A percentile compares a stretch with the other conserved stretches of the same genome.
Evolutionary conservation across 2,113 vertebrate species (phyloP).

Genomic region (Ginglymostoma cirratum): DNA sequence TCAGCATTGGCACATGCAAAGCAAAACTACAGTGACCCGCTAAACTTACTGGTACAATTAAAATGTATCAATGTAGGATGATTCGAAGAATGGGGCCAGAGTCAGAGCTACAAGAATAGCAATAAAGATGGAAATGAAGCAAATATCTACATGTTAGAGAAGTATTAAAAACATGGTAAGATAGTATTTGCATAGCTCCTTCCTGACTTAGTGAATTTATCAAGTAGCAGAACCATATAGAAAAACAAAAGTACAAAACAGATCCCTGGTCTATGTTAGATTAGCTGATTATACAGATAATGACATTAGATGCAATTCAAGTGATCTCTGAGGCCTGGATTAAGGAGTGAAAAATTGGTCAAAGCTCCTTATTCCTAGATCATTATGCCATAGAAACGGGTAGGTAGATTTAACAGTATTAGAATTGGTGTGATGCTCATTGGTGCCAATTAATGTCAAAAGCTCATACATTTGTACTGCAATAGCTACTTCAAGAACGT

Average conservation of each 20-base stretch:
- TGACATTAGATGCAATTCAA: background rate
- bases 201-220: background rate
- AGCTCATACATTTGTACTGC: background rate
- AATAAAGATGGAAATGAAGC: constrained; percentile 42
- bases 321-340: background rate
- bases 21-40: constrained; percentile 42
- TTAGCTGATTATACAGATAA: background rate
- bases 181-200: background rate
- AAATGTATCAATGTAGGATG: constrained; percentile 61
- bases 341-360: background rate
- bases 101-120: constrained; percentile 53
- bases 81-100: constrained; percentile 61
- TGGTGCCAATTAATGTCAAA: background rate
- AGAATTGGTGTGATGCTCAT: background rate
- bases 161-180: background rate
- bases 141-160: constrained; percentile 27
- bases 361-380: background rate
- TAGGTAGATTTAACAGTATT: background rate
- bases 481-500: background rate
- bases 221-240: background rate
- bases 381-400: too few species aligned
- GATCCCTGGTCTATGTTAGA: background rate
- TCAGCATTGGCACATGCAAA: constrained; percentile 42
- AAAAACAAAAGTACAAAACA: background rate
- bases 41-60: constrained; percentile 67